Percentiles rank a stretch among this genome's conserved stretches.
Evolutionary conservation across 1,140 invertebrate species (phyloP).

Genomic region (Elymnias hypermnestra): DNA sequence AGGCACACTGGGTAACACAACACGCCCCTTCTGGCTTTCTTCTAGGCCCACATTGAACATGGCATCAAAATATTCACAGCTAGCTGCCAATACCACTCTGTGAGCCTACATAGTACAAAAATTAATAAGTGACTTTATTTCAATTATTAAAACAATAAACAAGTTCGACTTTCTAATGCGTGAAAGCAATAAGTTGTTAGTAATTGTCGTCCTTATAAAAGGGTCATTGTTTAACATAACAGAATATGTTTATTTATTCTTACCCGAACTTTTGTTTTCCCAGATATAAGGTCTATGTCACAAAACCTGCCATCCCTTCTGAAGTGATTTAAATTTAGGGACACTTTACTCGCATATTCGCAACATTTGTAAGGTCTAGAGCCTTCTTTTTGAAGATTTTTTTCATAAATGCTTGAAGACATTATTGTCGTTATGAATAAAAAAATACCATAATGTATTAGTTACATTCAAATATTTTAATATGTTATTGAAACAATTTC

Average conservation of each 20-base stretch:
- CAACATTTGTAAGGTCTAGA: slow-evolving; percentile 59
- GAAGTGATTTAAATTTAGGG: slow-evolving; percentile 56
- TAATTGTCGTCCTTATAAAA: background rate
- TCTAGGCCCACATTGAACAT: slow-evolving; percentile 91
- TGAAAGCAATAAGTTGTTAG: no score
- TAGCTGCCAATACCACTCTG: slow-evolving; percentile 91
- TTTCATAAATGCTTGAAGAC: slow-evolving; percentile 54
- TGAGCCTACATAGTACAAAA: slow-evolving; percentile 82
- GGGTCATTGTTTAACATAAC: no score
- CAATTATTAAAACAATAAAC: no score
- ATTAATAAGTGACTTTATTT: no score
- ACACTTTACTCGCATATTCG: slow-evolving; percentile 58
- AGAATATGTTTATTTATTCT: no score
- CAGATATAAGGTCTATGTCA: slow-evolving; percentile 69
- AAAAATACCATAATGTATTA: slow-evolving; percentile 16
- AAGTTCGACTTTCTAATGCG: no score
- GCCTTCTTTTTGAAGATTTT: slow-evolving; percentile 52
- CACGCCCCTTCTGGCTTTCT: slow-evolving; percentile 86
- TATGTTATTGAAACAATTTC: background rate
- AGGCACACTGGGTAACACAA: slow-evolving; percentile 87
- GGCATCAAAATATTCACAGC: slow-evolving; percentile 96
- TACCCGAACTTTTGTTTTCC: slow-evolving; percentile 62
- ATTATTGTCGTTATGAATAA: slow-evolving; percentile 25
- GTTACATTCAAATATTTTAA: no score
- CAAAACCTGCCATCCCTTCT: slow-evolving; percentile 67